Evolutionary conservation across 2,888 invertebrate species (phyloP), one percentile per base, ranked within the genome.

Genomic region (Galerucella nymphaeae): DNA sequence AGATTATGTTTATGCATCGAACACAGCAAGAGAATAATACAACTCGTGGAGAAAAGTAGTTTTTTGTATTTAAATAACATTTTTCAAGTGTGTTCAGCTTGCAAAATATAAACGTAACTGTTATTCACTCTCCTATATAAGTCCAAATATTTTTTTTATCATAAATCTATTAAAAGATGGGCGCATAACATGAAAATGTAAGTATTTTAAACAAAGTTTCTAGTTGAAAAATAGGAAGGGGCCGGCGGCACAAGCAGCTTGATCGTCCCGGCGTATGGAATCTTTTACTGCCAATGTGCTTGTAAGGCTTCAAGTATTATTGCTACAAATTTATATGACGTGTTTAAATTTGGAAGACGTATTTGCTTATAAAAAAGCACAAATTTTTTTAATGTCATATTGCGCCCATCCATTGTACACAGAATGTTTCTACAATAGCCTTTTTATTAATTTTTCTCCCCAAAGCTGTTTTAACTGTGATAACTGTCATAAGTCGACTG

Each of bases 281-380:
- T 30, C 30, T 30, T 30, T 30, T 38, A 9, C 30, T 38, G 30
- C 0, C 8, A 38, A 38, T 38, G 23, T 3, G 23, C 23, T 8
- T 16, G 9, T 53, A 53, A 53, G 50, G 50, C 50, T 53, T 10
- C 6, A 18, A 10, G 18, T 8, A 53, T 53, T 53, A 53, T 53
- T 53, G 53, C 53, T 53, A 53, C 10, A 53, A 53, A 53, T 53
- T 11, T 53, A 16, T 53, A 9, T 38, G 53, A 53, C 16, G 10
- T n/a, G n/a, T 18, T n/a, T 18, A 10, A 53, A 53, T 53, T 53
- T 53, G 53, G 53, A 53, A 53, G 53, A 53, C 53, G 16, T 50
- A 5, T 50, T 8, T 50, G n/a, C 14, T n/a, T 48, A 13, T 8
- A 18, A 16, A 18, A 9, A 16, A 53, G 53, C 16, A 4, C n/a